These are phyloP conservation scores for Montipora capricornis DNA, from an alignment of 64 coral and sea anemone genomes.

Conservation along the genomic window DNA sequence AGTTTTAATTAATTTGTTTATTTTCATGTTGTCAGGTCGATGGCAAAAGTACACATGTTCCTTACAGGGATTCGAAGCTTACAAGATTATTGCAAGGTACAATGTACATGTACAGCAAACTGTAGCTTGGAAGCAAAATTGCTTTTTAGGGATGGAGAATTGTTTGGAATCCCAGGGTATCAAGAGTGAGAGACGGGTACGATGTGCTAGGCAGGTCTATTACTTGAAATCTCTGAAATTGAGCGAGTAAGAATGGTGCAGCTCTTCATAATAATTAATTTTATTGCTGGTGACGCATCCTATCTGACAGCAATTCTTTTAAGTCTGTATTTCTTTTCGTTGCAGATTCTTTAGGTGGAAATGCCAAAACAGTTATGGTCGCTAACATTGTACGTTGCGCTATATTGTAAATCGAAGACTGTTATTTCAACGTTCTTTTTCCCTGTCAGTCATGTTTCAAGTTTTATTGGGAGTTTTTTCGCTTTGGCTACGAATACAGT, in stretches of 20 bases:
- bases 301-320: not conserved
- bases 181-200: too few relatives aligned
- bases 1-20: not conserved
- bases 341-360: constrained; percentile 95
- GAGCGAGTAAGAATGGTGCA: too few relatives aligned
- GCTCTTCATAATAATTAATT: not conserved
- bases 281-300: not conserved
- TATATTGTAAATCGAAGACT: not conserved
- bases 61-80: constrained; percentile 97
- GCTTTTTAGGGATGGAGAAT: too few relatives aligned
- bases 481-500: too few relatives aligned
- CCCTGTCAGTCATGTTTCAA: too few relatives aligned
- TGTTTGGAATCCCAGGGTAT: too few relatives aligned
- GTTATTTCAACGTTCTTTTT: not conserved
- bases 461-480: too few relatives aligned
- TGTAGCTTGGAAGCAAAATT: too few relatives aligned
- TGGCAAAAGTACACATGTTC: constrained; percentile 95
- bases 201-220: too few relatives aligned
- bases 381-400: constrained; percentile 86
- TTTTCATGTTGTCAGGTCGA: constrained; percentile 67
- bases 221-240: too few relatives aligned
- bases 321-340: not conserved
- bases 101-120: not conserved
- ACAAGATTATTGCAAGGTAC: constrained; percentile 94
- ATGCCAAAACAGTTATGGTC: constrained; percentile 98